Evolutionary conservation across 2,113 vertebrate species (phyloP), one percentile per base, ranked within the genome.

Genomic region (Pseudorasbora parva): DNA sequence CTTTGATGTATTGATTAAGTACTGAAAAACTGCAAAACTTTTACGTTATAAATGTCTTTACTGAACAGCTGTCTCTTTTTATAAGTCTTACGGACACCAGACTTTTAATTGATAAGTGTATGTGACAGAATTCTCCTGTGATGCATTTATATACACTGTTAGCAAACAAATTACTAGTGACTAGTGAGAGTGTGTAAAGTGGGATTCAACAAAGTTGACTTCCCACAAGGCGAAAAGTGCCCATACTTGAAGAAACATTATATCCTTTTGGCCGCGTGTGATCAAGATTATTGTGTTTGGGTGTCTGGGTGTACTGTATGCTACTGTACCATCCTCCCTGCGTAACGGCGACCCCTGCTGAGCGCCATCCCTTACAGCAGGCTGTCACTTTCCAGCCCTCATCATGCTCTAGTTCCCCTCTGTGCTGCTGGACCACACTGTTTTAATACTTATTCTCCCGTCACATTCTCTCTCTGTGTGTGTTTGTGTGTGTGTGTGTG

Each of bases 301-400:
- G 72, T 56, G 47, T 56, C 73, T 77, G 51, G 17, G 11, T 57
- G 0, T 15, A 51, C 43, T 17, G 10, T 69, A n/a, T 72, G 12
- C 56, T 68, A 59, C 81, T 66, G 80, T 14, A 33, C 27, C 57
- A 15, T 85, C 82, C 11, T 68, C 86, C 7, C 87, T 92, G 89
- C 85, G 69, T 41, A 88, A 93, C 89, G 93, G 93, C 87, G 89
- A 88, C 92, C 91, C 93, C 93, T 94, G 87, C 93, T 94, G 92
- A 89, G 68, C 68, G n/a, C 49, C 77, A 8, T n/a, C 12, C 43
- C 83, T 81, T 76, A 89, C 85, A 69, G 41, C 81, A 86, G 43
- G 68, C 85, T 81, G 82, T 86, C 84, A 12, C 45, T 49, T 83
- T 74, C 41, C 30, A 17, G 71, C 43, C 59, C 71, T 83, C 66